Evolutionary conservation across 2,888 invertebrate species (phyloP).

Genomic region (Cephus pulcher): DNA sequence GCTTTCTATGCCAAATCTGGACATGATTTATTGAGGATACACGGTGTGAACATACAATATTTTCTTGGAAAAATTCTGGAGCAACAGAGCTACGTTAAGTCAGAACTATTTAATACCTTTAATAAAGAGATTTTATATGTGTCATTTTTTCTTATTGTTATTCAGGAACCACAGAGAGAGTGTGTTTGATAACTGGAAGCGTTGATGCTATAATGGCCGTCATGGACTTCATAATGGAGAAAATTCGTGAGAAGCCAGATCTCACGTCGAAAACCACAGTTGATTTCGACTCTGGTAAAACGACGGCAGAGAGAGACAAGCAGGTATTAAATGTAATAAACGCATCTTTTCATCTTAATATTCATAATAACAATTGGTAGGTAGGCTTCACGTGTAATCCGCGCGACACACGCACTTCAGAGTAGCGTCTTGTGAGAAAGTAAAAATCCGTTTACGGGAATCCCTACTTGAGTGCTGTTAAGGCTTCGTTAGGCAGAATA

Average conservation of each 20-base stretch:
- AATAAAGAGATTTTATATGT: not conserved
- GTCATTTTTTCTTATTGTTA: not conserved
- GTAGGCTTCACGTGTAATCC: not conserved
- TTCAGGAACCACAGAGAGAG: constrained; percentile 90
- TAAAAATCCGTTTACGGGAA: not conserved
- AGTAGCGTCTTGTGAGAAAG: not conserved
- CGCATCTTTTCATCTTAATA: constrained; percentile 22
- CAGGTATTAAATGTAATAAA: constrained; percentile 69
- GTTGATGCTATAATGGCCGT: constrained; percentile 92
- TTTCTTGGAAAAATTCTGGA: not conserved
- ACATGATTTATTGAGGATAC: not conserved
- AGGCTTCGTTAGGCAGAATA: not conserved
- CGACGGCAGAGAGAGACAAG: constrained; percentile 89
- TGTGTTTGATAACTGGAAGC: constrained; percentile 92
- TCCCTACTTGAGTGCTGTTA: not conserved
- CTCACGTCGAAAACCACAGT: constrained; percentile 80
- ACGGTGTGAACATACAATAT: not conserved
- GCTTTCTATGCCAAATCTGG: not conserved
- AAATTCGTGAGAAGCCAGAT: constrained; percentile 95
- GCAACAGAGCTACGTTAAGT: not conserved
- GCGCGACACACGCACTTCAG: not conserved
- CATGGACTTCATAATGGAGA: constrained; percentile 94
- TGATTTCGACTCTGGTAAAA: constrained; percentile 81
- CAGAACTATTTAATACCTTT: not conserved
- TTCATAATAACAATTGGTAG: constrained; percentile 19